These are phyloP conservation scores for Ageneiosus marmoratus DNA, from an alignment of 2,113 vertebrate genomes.

Conservation along the genomic window DNA sequence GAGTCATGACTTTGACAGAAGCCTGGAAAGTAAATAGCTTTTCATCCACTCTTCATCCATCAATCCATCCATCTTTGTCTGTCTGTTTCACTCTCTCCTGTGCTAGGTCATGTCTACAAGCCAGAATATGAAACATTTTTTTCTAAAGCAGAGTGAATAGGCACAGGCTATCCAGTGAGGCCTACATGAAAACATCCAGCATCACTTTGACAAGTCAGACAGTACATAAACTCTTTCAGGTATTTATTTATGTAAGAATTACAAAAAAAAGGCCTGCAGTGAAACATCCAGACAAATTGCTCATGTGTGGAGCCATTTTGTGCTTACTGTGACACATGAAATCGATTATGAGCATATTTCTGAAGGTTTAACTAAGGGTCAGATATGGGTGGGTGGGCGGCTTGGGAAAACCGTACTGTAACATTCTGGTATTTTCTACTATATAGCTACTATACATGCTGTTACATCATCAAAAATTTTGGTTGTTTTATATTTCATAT, in stretches of 20 bases:
- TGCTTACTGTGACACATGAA: not conserved
- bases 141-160: constrained; percentile 4
- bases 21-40: constrained; percentile 57
- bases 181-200: constrained; percentile 13
- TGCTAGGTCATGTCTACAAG: constrained; percentile 57
- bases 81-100: not conserved
- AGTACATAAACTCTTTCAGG: constrained; percentile 21
- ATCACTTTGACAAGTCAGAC: constrained; percentile 45
- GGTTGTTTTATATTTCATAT: too few species aligned
- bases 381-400: not conserved
- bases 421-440: not conserved
- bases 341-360: not conserved
- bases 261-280: not conserved
- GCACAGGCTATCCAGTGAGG: not conserved
- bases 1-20: constrained; percentile 54
- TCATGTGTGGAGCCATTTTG: constrained; percentile 13
- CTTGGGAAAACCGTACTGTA: not conserved
- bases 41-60: constrained; percentile 30
- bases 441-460: too few species aligned
- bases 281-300: constrained; percentile 19
- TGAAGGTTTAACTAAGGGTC: not conserved
- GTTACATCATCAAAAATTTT: too few species aligned
- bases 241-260: constrained; percentile 11
- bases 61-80: not conserved
- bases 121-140: constrained; percentile 12